Percentiles rank a stretch among this genome's conserved stretches.
phyloP scores from a whole-genome alignment of 2,797 vertebrate species.

The Sebastes iracundus region DNA sequence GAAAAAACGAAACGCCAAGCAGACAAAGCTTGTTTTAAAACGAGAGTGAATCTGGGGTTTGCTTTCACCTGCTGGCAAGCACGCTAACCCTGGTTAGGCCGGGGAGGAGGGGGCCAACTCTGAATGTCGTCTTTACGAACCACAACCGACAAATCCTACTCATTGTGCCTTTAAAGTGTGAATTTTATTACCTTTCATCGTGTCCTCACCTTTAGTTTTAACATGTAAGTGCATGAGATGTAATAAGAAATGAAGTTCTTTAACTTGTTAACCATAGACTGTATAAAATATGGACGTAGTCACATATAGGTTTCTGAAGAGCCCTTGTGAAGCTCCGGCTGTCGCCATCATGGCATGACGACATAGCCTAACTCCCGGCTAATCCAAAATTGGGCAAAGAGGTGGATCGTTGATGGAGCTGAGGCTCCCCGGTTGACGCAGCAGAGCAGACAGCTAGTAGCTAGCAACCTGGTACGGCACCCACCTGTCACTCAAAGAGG shows the following conservation, averaged over 20 bases:
- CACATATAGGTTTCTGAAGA: no score
- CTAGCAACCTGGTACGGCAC: fast-evolving
- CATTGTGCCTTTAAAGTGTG: neutral
- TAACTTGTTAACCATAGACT: no score
- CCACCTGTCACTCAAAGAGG: no score
- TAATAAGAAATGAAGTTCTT: fast-evolving
- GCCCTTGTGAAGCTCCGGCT: no score
- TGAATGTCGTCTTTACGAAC: neutral
- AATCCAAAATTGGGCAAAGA: no score
- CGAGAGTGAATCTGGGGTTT: neutral
- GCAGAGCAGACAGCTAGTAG: no score
- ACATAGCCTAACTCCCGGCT: fast-evolving
- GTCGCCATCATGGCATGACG: no score
- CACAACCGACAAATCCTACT: neutral
- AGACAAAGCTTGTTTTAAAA: no score
- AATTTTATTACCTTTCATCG: neutral
- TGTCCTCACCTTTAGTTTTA: neutral
- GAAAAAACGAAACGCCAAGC: fast-evolving
- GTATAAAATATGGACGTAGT: no score
- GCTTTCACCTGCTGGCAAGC: neutral
- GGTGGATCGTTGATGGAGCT: neutral
- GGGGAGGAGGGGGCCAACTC: neutral
- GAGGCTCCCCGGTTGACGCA: no score
- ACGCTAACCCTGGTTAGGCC: neutral
- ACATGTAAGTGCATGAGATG: neutral